phyloP scores from a whole-genome alignment of 2,797 vertebrate genomes.

The Bradypus variegatus region DNA sequence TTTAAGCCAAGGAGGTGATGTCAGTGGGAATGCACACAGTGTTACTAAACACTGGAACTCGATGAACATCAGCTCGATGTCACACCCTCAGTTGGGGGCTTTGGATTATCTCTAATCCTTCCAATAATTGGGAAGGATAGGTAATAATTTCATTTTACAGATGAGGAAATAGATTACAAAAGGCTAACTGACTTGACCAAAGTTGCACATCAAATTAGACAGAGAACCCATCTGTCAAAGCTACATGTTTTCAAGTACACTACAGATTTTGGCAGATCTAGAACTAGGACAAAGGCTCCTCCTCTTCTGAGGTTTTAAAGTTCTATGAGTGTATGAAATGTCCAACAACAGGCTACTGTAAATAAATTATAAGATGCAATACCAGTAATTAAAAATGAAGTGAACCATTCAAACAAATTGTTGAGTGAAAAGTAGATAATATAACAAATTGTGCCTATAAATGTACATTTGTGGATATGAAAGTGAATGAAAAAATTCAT shows the following conservation, averaged over 20 bases:
- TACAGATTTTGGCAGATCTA: not conserved
- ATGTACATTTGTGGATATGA: not conserved
- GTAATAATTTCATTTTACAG: not conserved
- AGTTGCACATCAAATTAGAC: not conserved
- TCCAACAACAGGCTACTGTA: not conserved
- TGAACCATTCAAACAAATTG: not conserved
- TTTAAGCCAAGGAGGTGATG: not conserved
- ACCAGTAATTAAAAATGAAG: not conserved
- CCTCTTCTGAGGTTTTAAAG: not conserved
- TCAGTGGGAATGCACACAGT: not conserved
- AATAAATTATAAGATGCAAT: not conserved
- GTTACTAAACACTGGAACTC: not conserved
- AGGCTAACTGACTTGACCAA: not conserved
- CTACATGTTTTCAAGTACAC: not conserved
- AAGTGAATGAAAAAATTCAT: not conserved
- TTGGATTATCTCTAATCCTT: not conserved
- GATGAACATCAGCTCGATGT: not conserved
- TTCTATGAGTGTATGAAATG: not conserved
- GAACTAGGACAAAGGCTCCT: not conserved
- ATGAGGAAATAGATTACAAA: not conserved
- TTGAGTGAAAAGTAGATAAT: not conserved
- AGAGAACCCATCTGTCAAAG: not conserved
- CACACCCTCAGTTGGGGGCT: not conserved
- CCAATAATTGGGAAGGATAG: not conserved
- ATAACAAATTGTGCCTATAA: not conserved